A percentile compares a stretch with the other conserved stretches of the same genome.
phyloP scores from a whole-genome alignment of 2,113 vertebrate genomes.

The Nesoenas mayeri region DNA sequence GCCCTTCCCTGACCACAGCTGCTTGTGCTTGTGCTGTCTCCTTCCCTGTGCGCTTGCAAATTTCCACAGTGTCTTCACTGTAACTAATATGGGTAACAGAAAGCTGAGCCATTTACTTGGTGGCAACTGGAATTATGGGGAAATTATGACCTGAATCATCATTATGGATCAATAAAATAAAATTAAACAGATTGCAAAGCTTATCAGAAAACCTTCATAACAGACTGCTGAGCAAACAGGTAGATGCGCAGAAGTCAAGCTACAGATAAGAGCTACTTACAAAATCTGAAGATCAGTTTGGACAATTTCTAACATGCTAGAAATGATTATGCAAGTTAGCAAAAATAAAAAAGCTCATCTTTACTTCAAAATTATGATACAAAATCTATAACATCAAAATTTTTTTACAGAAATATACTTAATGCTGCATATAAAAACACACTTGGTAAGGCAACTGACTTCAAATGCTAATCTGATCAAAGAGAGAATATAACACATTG shows the following conservation, averaged over 20 bases:
- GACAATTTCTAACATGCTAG: background rate
- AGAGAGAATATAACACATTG: background rate
- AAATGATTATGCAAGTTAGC: background rate
- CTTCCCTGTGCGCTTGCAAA: background rate
- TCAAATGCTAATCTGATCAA: background rate
- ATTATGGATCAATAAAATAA: background rate
- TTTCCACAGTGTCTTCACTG: accelerated
- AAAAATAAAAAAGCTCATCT: background rate
- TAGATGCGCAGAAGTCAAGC: background rate
- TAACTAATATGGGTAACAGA: background rate
- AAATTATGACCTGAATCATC: background rate
- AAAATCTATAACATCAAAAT: background rate
- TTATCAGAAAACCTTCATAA: background rate
- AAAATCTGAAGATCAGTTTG: background rate
- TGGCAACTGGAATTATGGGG: background rate
- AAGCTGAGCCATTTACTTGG: background rate
- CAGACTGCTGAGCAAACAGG: background rate
- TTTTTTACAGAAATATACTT: background rate
- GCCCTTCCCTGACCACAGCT: background rate
- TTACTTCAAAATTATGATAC: background rate
- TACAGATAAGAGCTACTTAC: background rate
- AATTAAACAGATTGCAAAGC: background rate
- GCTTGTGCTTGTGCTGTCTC: background rate
- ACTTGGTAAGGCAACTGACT: background rate
- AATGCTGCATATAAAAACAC: background rate